A percentile compares a stretch with the other conserved stretches of the same genome.
Conservation (phyloP, 2,113 vertebrate genomes). For the Pimephales promelas region DNA sequence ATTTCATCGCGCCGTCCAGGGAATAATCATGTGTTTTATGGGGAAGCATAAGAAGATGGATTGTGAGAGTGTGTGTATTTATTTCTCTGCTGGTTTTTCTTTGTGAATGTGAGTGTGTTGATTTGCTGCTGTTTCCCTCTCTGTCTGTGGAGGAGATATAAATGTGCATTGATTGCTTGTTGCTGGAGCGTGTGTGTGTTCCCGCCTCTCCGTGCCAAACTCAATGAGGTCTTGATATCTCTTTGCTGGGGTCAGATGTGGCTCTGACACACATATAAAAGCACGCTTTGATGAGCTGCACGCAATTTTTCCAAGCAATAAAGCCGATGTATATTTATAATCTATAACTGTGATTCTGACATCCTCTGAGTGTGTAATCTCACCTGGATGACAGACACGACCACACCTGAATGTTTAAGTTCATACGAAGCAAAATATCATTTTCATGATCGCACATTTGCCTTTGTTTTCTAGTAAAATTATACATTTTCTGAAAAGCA, state of each 20-base stretch:
- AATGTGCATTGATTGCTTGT: conserved; percentile 68
- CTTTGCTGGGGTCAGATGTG: not conserved
- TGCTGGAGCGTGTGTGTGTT: conserved; percentile 56
- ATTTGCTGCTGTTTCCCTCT: not conserved
- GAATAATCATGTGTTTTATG: conserved; percentile 27
- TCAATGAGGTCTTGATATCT: conserved; percentile 35
- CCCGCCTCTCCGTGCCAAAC: conserved; percentile 66
- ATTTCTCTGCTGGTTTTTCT: not conserved
- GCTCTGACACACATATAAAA: not conserved
- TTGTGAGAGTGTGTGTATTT: conserved; percentile 15
- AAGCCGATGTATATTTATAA: not conserved
- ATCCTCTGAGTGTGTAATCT: not conserved
- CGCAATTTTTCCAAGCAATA: not conserved
- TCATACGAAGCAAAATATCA: not conserved
- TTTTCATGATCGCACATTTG: not conserved
- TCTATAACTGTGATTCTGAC: too few relatives aligned
- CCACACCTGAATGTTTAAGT: not conserved
- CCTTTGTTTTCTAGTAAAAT: not conserved
- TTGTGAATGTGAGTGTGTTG: not conserved
- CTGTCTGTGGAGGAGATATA: conserved; percentile 57
- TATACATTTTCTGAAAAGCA: too few relatives aligned
- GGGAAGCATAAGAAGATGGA: conserved; percentile 7
- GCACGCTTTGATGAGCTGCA: not conserved
- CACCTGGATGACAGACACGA: not conserved
- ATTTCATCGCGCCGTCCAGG: conserved; percentile 49